Evolutionary conservation across 1,140 invertebrate species (phyloP), one percentile per base, ranked within the genome.

Genomic region (Drosophila sechellia): DNA sequence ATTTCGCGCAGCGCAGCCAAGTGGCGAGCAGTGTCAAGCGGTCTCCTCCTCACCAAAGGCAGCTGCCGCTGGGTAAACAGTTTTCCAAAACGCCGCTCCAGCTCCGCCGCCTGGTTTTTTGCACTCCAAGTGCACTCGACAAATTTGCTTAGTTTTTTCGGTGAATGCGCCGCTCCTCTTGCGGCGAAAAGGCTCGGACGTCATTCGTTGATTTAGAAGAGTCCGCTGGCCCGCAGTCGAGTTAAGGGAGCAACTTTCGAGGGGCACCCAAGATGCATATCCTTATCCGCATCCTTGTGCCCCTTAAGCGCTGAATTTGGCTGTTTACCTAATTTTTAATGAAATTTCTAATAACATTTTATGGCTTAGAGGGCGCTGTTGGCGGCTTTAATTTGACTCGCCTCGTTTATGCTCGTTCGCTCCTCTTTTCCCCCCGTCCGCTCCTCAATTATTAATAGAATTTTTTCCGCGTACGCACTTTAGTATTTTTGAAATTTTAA

Each of bases 401-500:
- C 68, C 48, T 42, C 56, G 57, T 64, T 83, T 78, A 66, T 56
- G 72, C 50, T 20, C 42, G 10, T 50, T 20, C 15, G 10, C 42
- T 43, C 15, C 43, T 22, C 5, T 39, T 39, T 39, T 4, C 11
- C 3, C 10, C 35, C 25, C 8, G 6, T 4, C 54, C 45, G n/a
- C 43, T 59, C 17, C 77, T 89, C 79, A 86, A 89, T 89, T 89
- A 89, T 84, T 89, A 80, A 89, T 89, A 89, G 69, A 84, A 89
- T 89, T 83, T 73, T 69, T 89, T 81, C 45, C 56, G 71, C 71
- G 57, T 66, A 79, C 84, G 79, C 76, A 77, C 71, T 87, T 89
- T 89, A 89, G 80, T 84, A 89, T 89, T 89, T 89, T 79, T 89
- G 79, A 89, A 89, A 89, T 84, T 89, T 89, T 87, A 87, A 87